A percentile compares a stretch with the other conserved stretches of the same genome.
These are phyloP conservation scores for Cephus runcator DNA, from an alignment of 2,888 invertebrate genomes.

Conservation along the genomic window DNA sequence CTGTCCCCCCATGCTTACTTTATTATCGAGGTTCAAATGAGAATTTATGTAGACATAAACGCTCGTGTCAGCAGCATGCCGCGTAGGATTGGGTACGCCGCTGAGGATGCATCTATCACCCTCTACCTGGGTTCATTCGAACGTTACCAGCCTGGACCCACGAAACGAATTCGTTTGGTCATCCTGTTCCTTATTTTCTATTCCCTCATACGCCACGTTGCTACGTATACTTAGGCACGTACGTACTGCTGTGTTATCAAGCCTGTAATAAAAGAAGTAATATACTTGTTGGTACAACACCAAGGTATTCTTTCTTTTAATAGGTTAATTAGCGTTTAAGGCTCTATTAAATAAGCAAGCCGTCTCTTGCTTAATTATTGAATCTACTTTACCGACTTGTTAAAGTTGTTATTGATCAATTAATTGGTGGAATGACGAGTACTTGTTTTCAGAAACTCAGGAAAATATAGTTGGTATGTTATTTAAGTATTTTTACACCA, in stretches of 20 bases:
- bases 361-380: background rate
- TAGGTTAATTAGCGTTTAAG: background rate
- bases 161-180: background rate
- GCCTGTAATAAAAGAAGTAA: background rate
- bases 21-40: slow-evolving; percentile 61
- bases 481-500: background rate
- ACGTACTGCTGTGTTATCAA: background rate
- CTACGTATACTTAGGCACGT: background rate
- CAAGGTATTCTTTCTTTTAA: background rate
- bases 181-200: background rate
- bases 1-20: slow-evolving; percentile 53
- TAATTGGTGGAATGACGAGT: background rate
- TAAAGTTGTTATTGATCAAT: background rate
- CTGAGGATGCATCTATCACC: slow-evolving; percentile 50
- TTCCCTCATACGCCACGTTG: background rate
- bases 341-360: background rate
- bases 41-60: slow-evolving; percentile 62
- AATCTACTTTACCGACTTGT: background rate
- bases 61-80: slow-evolving; percentile 55
- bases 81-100: slow-evolving; percentile 44
- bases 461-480: background rate
- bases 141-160: background rate
- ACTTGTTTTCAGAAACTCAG: background rate
- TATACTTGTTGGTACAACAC: background rate
- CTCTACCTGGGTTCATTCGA: slow-evolving; percentile 13